Base-by-base conservation (phyloP, 2,888 invertebrate species). In the Phorcus lineatus region DNA sequence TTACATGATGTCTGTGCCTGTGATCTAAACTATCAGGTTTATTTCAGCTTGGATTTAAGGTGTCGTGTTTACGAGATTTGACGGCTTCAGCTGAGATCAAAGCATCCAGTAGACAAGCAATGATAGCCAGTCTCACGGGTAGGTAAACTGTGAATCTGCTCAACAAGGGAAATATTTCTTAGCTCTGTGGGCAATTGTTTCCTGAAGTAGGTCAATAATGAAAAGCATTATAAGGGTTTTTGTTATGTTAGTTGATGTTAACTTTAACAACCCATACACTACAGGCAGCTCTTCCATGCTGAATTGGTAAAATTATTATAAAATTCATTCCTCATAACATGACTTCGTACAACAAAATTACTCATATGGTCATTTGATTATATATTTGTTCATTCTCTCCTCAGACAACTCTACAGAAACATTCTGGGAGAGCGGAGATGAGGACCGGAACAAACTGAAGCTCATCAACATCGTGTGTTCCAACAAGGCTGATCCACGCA, bases 341-440 rank as follows among this genome's bases (percentile, higher is more conserved):
- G n/a, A n/a, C n/a, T n/a, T n/a, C n/a, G n/a, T n/a, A n/a, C n/a
- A n/a, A n/a, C n/a, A n/a, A n/a, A n/a, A n/a, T n/a, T n/a, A n/a
- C n/a, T n/a, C n/a, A n/a, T n/a, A n/a, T n/a, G n/a, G n/a, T n/a
- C n/a, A n/a, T n/a, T n/a, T 47, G 47, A 11, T 47, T 9, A 47
- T 13, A 13, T 9, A 1, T 24, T 1, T 9, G 1, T 4, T 67
- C 7, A 28, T 66, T 75, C 47, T 19, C 9, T 57, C 82, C 82
- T 9, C 84, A 89, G 99, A 99, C 92, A 96, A 96, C 89, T 97
- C 97, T 6, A 98, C 98, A 0, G 99, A 99, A 93, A 99, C 99
- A 0, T 99, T 99, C 94, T 99, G 99, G 99, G 99, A 99, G 94
- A 98, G 98, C 54, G 98, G 98, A 0, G 99, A 99, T 90, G 99